Base-by-base conservation (phyloP, 2,888 invertebrate species). In the Ditylenchus weischeri region DNA sequence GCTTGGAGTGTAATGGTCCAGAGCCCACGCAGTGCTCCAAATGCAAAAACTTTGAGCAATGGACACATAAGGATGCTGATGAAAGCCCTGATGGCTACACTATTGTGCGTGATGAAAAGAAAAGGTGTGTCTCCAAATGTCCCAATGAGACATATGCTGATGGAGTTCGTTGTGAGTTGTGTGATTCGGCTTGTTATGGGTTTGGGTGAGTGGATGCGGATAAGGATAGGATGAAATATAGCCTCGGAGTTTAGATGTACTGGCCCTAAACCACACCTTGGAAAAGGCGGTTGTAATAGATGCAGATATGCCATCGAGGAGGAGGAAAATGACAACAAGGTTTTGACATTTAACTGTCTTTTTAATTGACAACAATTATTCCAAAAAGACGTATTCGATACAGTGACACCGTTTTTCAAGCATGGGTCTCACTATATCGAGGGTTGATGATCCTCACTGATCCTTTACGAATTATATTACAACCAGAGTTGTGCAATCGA, bases 271-370 rank as follows among this genome's bases (percentile, higher is more conserved):
- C 90, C 91, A 78, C 90, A 89, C 6, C 89, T 95, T 6, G 91
- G 91, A 0, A 85, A 85, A 0, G 89, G 89, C 11, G 96, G 92
- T 1, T 98, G 96, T 83, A 90, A 90, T 76, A 90, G 90, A 5
- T 98, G 96, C 84, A 90, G 90, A 76, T 90, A 91, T 82, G 94
- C 92, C 3, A 90, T 94, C 66, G 90, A 92, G 78, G 43, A 43
- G 15, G 66, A 68, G 2, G 89, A 89, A 76, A 88, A 87, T 49
- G 18, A 18, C 23, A 23, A 66, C 19, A 48, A 21, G 47, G 62
- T 62, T 43, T 47, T 62, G 19, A 43, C 10, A 21, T 48, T 62
- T 48, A 43, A 1, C 3, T n/a, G 48, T 29, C 21, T 19, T 59
- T 19, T 1, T 59, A 59, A 54, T 10, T 54, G 10, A 21, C 19